These are phyloP conservation scores for Rhynchotus rufescens DNA, from an alignment of 2,797 vertebrate genomes.

Conservation along the genomic window DNA sequence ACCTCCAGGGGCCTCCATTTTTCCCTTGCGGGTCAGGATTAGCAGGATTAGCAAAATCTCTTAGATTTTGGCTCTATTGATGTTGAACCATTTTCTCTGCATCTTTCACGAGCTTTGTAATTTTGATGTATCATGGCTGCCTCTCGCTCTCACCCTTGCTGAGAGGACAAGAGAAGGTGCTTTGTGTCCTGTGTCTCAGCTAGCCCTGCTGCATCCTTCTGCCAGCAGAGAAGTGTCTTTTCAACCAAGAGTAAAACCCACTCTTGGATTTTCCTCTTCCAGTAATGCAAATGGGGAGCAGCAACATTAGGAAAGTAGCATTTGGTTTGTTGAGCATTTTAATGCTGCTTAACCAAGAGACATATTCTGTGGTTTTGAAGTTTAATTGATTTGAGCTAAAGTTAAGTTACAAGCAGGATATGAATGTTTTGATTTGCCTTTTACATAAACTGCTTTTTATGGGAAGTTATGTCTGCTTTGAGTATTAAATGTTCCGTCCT, in stretches of 20 bases:
- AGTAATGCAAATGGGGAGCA: neutral
- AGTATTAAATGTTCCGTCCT: neutral
- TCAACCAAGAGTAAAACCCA: neutral
- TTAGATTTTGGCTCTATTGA: neutral
- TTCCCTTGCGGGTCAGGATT: neutral
- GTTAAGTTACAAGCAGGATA: slow-evolving; percentile 17
- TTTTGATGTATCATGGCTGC: accelerated
- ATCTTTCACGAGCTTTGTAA: neutral
- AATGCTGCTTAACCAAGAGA: neutral
- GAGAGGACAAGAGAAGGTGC: neutral
- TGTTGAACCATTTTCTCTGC: neutral
- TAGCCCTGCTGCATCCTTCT: neutral
- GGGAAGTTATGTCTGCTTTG: neutral
- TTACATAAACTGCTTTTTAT: neutral
- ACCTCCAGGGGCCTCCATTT: neutral
- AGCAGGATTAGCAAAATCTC: too few species aligned
- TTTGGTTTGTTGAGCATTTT: slow-evolving; percentile 14
- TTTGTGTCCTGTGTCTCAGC: neutral
- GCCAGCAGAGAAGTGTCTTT: neutral
- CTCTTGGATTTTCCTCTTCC: neutral
- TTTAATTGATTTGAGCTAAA: slow-evolving; percentile 6
- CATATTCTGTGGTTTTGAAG: neutral
- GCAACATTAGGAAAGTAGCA: neutral
- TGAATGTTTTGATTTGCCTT: slow-evolving; percentile 27
- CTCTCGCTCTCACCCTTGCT: neutral